Base-by-base conservation (phyloP, 2,888 invertebrate species). In the Drosophila neutralis region DNA sequence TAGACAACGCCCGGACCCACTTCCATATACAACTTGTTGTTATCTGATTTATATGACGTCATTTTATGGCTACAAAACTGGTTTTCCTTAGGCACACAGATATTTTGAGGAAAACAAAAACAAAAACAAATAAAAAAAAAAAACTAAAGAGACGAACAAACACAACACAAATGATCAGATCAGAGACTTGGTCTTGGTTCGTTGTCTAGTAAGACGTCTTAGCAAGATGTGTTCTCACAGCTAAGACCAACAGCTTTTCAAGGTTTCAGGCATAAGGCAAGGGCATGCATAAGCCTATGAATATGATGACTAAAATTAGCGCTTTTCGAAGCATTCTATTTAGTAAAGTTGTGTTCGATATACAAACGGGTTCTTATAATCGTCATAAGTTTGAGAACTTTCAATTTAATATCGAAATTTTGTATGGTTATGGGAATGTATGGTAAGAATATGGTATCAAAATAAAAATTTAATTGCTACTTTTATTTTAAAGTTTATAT, bases 21-120 rank as follows among this genome's bases (percentile, higher is more conserved):
- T 60, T 53, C 48, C 27, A 67, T 61, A 71, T 61, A 69, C 80
- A 78, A 73, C 62, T 80, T 76, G 80, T 83, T 80, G 77, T 81
- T 81, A 69, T 83, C 65, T 71, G 73, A 70, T 69, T 68, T 63
- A 81, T 80, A 81, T 81, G 81, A 81, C 81, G 81, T 81, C 81
- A 81, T 73, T 71, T 73, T 52, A 64, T 53, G 70, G 61, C 64
- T 52, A 31, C 49, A 82, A 85, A 85, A 90, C 85, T 76, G 89
- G 85, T 88, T 85, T 88, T 76, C 74, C 52, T 68, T 48, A 15
- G 24, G 7, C 45, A 45, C 24, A 45, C 45, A 45, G 2, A 45
- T 45, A 45, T 24, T 24, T 45, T 45, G 45, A 24, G 45, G 24
- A 15, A 53, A 65, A 49, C 48, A 61, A 64, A 54, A 35, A 54